phyloP scores from a whole-genome alignment of 2,113 vertebrate species.

The Noctilio leporinus region DNA sequence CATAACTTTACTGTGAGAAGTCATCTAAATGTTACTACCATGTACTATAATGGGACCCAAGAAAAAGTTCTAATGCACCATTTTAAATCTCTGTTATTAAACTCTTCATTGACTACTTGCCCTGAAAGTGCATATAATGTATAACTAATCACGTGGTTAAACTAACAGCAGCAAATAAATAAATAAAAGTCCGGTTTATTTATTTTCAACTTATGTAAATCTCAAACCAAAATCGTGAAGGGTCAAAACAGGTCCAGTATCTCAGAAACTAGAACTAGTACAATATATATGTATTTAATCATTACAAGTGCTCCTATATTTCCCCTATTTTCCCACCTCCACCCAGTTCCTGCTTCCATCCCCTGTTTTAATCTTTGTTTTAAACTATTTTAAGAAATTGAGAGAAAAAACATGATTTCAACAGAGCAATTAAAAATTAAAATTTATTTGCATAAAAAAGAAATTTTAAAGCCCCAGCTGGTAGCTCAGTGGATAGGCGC shows the following conservation, averaged over 20 bases:
- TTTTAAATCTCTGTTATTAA: not conserved
- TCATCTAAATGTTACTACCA: not conserved
- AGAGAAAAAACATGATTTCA: not conserved
- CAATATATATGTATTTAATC: not conserved
- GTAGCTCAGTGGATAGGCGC: too few species aligned
- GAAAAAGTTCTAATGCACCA: not conserved
- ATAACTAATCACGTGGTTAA: not conserved
- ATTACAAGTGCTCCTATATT: not conserved
- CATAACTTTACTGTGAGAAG: not conserved
- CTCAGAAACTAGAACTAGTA: not conserved
- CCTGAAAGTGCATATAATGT: not conserved
- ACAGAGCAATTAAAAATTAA: not conserved
- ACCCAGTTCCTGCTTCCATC: too few species aligned
- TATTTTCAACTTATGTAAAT: not conserved
- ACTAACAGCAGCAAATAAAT: not conserved
- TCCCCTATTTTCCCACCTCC: too few species aligned
- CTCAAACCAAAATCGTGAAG: not conserved
- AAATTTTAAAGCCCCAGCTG: too few species aligned
- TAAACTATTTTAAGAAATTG: not conserved
- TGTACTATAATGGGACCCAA: not conserved
- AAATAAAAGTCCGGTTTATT: not conserved
- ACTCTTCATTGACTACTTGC: not conserved
- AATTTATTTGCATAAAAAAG: not conserved
- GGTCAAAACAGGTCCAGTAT: not conserved
- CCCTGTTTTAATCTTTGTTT: not conserved